phyloP scores from a whole-genome alignment of 2,113 vertebrate genomes.

The Megalops atlanticus region DNA sequence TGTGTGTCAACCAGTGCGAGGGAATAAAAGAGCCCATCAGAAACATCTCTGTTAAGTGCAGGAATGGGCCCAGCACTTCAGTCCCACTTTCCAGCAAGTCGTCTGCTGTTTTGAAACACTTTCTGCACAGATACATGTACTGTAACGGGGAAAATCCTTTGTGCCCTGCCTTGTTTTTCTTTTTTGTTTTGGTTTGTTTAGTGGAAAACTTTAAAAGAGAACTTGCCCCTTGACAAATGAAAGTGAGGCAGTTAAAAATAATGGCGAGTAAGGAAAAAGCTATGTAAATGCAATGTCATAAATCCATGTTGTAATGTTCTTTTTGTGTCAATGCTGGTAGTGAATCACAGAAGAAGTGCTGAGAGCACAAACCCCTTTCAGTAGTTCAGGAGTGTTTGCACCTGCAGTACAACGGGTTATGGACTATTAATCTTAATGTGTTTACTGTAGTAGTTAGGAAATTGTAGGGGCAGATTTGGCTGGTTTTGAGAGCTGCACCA shows the following conservation, averaged over 20 bases:
- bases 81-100: background rate
- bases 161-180: background rate
- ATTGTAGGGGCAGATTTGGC: background rate
- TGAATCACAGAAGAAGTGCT: background rate
- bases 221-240: background rate
- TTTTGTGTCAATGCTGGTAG: background rate
- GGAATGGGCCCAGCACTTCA: background rate
- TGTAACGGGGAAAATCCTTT: background rate
- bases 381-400: background rate
- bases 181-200: slow-evolving; percentile 3
- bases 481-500: background rate
- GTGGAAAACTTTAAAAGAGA: background rate
- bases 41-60: slow-evolving; percentile 23
- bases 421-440: background rate
- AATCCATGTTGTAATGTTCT: slow-evolving; percentile 9
- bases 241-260: slow-evolving; percentile 8
- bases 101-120: background rate
- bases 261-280: slow-evolving; percentile 25
- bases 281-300: background rate
- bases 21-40: slow-evolving; percentile 32
- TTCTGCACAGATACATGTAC: background rate
- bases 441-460: background rate
- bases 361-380: background rate
- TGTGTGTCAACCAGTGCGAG: slow-evolving; percentile 23
- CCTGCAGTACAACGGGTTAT: too few relatives aligned